A percentile compares a stretch with the other conserved stretches of the same genome.
Conservation (phyloP, 2,888 invertebrate species). For the Scaptomyza parva region DNA sequence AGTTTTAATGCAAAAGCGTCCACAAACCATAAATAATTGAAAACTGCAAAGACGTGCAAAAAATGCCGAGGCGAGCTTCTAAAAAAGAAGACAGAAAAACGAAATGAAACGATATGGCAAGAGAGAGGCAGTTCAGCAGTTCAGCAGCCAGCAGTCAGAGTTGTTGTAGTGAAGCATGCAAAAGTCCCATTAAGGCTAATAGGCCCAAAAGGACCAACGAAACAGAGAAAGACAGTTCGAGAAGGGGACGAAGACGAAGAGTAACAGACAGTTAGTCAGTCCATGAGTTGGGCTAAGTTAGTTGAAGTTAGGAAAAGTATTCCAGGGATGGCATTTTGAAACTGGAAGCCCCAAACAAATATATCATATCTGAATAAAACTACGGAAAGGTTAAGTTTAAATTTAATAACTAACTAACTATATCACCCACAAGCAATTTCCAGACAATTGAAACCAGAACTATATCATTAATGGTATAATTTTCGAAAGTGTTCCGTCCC, state of each 20-base stretch:
- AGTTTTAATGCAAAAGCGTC: conserved; percentile 75
- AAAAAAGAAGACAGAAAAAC: conserved; percentile 21
- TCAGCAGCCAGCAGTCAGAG: too few species aligned
- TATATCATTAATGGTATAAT: conserved; percentile 14
- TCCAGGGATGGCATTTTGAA: conserved; percentile 44
- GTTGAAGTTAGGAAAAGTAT: conserved; percentile 40
- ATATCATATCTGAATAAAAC: too few species aligned
- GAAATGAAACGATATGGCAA: conserved; percentile 43
- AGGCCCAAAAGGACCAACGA: conserved; percentile 67
- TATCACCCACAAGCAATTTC: too few species aligned
- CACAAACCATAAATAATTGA: conserved; percentile 81
- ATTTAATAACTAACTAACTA: too few species aligned
- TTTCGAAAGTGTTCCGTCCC: conserved; percentile 15
- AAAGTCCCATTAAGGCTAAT: conserved; percentile 78
- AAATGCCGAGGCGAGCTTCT: conserved; percentile 58
- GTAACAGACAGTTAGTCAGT: conserved; percentile 54
- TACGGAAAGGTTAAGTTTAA: too few species aligned
- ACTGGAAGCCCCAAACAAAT: too few species aligned
- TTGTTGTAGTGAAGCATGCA: conserved; percentile 75
- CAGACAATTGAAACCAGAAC: neutral
- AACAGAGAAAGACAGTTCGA: conserved; percentile 44
- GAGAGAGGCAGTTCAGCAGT: conserved; percentile 47
- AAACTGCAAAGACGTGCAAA: conserved; percentile 78
- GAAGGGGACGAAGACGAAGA: conserved; percentile 29
- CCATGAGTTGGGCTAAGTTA: conserved; percentile 54